phyloP scores from a whole-genome alignment of 2,797 vertebrate species.

The Pelochelys cantorii region DNA sequence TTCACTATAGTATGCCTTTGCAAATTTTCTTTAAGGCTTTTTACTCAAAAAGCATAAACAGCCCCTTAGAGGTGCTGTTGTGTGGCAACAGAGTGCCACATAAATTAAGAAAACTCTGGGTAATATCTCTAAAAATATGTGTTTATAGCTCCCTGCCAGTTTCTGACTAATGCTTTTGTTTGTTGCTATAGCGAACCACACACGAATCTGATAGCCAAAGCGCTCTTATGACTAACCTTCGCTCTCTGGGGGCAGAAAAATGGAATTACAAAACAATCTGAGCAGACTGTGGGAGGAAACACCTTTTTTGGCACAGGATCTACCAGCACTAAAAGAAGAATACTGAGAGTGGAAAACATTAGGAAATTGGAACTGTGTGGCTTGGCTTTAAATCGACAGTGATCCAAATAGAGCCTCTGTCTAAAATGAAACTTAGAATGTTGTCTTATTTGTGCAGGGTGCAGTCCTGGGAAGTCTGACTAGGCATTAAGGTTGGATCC shows the following conservation, averaged over 20 bases:
- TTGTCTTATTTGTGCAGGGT: neutral
- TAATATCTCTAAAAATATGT: conserved; percentile 67
- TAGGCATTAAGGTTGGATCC: neutral
- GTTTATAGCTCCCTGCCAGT: conserved; percentile 76
- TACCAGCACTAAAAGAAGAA: conserved; percentile 51
- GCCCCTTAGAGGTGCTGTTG: conserved; percentile 43
- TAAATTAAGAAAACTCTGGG: conserved; percentile 75
- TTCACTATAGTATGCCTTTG: neutral
- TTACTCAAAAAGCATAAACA: conserved; percentile 9
- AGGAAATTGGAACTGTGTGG: conserved; percentile 56
- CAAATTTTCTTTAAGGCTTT: conserved; percentile 21
- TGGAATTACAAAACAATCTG: conserved; percentile 62
- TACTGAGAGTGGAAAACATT: conserved; percentile 60
- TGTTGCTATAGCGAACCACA: conserved; percentile 78
- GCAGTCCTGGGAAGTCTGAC: conserved; percentile 28
- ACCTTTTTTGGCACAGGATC: conserved; percentile 63
- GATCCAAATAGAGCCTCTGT: neutral
- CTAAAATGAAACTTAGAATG: neutral
- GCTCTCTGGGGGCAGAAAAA: conserved; percentile 69
- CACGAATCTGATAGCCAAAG: conserved; percentile 69
- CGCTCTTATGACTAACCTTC: conserved; percentile 70
- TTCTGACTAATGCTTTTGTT: conserved; percentile 80
- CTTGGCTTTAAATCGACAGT: neutral
- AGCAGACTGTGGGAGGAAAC: conserved; percentile 71
- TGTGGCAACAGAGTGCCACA: conserved; percentile 65